Evolutionary conservation across 1,140 invertebrate species (phyloP).

Genomic region (Brachionus manjavacas): DNA sequence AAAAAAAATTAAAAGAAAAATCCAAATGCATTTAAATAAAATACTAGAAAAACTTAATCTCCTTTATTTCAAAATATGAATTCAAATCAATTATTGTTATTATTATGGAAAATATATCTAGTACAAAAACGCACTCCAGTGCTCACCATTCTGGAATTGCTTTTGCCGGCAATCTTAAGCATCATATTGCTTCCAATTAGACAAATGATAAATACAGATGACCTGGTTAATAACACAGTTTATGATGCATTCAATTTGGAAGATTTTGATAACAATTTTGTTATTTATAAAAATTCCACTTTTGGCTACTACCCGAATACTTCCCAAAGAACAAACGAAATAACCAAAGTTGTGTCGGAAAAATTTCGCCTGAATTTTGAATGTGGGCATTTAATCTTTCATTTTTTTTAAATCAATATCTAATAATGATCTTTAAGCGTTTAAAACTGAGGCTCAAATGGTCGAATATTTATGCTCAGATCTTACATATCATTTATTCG

Average conservation of each 20-base stretch:
- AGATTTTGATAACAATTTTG: constrained; percentile 45
- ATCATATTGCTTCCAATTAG: constrained; percentile 50
- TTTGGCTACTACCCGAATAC: constrained; percentile 50
- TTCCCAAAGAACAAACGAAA: constrained; percentile 41
- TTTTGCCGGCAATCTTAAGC: constrained; percentile 49
- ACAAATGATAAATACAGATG: constrained; percentile 45
- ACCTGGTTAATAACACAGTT: constrained; percentile 45
- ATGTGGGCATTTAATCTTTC: background rate
- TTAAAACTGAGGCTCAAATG: constrained; percentile 54
- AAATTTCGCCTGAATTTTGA: constrained; percentile 44
- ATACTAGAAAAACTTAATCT: no score
- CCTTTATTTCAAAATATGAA: background rate
- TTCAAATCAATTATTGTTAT: constrained; percentile 39
- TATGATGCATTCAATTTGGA: constrained; percentile 48
- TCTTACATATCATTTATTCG: constrained; percentile 50
- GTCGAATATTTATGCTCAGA: constrained; percentile 50
- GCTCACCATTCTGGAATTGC: constrained; percentile 49
- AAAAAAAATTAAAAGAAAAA: background rate
- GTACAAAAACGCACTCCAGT: constrained; percentile 49
- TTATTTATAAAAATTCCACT: constrained; percentile 43
- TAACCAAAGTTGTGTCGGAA: constrained; percentile 46
- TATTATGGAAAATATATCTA: constrained; percentile 54
- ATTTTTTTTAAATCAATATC: no score
- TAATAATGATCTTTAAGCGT: constrained; percentile 46
- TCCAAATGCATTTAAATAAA: no score